Percentiles rank a stretch among this genome's conserved stretches.
Evolutionary conservation across 2,113 vertebrate species (phyloP).

Genomic region (Hydrolagus affinis): DNA sequence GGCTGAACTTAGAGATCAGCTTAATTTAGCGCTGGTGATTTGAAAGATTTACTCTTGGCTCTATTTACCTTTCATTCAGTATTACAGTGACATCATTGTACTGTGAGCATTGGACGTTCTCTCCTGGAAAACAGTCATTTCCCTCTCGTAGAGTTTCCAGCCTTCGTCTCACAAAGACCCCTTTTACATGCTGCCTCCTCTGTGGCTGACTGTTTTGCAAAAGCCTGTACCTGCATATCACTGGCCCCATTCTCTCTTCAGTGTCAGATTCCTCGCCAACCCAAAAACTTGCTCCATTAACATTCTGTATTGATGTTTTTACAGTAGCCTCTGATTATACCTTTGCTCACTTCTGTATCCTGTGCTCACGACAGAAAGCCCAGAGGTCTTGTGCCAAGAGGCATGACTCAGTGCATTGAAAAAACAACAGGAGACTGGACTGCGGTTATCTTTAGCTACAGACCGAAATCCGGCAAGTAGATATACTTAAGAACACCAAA

Average conservation of each 20-base stretch:
- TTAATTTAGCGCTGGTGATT: constrained; percentile 15
- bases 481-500: neutral
- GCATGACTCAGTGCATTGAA: constrained; percentile 29
- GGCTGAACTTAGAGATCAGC: constrained; percentile 24
- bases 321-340: constrained; percentile 26
- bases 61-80: constrained; percentile 21
- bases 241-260: constrained; percentile 12
- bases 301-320: constrained; percentile 20
- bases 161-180: neutral
- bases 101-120: neutral
- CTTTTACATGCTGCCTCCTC: constrained; percentile 8
- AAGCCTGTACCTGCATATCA: constrained; percentile 27
- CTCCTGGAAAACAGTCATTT: constrained; percentile 29
- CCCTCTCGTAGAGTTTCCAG: constrained; percentile 24
- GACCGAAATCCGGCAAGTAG: neutral
- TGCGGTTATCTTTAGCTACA: constrained; percentile 23
- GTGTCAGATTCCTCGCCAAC: constrained; percentile 28
- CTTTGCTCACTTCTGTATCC: constrained; percentile 22
- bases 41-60: constrained; percentile 28
- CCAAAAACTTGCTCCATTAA: constrained; percentile 15
- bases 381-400: neutral
- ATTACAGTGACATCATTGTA: constrained; percentile 32
- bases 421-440: constrained; percentile 25
- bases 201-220: constrained; percentile 19
- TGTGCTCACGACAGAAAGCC: constrained; percentile 13